A percentile compares a stretch with the other conserved stretches of the same genome.
Evolutionary conservation across 2,888 invertebrate genomes (phyloP).

Genomic region (Zygogramma bicolorata): DNA sequence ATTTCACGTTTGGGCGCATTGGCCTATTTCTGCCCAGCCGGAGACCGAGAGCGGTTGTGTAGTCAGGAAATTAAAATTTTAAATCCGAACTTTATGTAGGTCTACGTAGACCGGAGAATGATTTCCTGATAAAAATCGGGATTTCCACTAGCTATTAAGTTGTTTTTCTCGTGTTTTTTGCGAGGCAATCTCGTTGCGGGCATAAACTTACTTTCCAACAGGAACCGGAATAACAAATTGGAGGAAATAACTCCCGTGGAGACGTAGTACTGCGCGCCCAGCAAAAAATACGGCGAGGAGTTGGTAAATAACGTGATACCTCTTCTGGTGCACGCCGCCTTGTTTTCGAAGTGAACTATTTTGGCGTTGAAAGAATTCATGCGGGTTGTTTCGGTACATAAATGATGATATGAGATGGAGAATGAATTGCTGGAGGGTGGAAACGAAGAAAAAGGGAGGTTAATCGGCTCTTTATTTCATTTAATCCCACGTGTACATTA

Average conservation of each 20-base stretch:
- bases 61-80: conserved; percentile 34
- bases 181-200: conserved; percentile 34
- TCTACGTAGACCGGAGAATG: conserved; percentile 25
- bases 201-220: conserved; percentile 35
- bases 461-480: too few relatives aligned
- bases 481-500: too few relatives aligned
- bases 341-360: conserved; percentile 9
- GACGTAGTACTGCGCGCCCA: conserved; percentile 5
- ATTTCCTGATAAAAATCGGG: conserved; percentile 26
- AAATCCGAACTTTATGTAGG: conserved; percentile 22
- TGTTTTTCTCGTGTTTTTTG: conserved; percentile 25
- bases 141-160: conserved; percentile 30
- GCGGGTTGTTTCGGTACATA: background rate
- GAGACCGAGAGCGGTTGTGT: conserved; percentile 8
- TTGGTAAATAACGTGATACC: conserved; percentile 12
- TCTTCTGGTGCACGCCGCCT: conserved; percentile 8
- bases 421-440: background rate
- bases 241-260: conserved; percentile 38
- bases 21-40: background rate
- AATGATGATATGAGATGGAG: background rate
- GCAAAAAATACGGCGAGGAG: conserved; percentile 16
- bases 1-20: conserved; percentile 6
- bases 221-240: conserved; percentile 39
- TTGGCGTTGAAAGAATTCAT: background rate
- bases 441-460: too few relatives aligned